Percentiles rank a stretch among this genome's conserved stretches.
phyloP scores from a whole-genome alignment of 2,113 vertebrate genomes.

The Gambusia holbrooki region DNA sequence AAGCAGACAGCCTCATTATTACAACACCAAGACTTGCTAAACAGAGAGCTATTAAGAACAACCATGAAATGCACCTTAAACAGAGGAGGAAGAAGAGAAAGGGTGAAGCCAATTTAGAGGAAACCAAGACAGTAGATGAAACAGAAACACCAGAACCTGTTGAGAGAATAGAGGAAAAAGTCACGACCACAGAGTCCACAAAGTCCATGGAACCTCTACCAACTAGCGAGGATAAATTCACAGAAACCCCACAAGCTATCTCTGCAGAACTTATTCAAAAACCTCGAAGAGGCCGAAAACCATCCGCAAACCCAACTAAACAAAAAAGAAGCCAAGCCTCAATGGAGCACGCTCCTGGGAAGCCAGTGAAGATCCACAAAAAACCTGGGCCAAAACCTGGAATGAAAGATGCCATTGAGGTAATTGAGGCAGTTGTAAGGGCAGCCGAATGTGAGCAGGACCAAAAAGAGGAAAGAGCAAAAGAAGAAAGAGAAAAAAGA shows the following conservation, averaged over 20 bases:
- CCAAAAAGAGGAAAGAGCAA: constrained; percentile 80
- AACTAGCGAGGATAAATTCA: constrained; percentile 46
- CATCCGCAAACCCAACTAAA: constrained; percentile 64
- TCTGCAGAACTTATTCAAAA: constrained; percentile 59
- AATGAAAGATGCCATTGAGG: constrained; percentile 84
- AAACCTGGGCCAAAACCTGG: constrained; percentile 86
- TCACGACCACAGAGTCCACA: constrained; percentile 30
- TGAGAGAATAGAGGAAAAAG: constrained; percentile 40
- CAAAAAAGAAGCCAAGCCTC: constrained; percentile 67
- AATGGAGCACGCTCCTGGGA: constrained; percentile 55
- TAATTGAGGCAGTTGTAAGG: constrained; percentile 83
- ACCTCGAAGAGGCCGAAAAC: constrained; percentile 76
- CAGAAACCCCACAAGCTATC: constrained; percentile 39
- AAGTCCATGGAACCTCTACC: constrained; percentile 23
- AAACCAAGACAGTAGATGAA: constrained; percentile 40
- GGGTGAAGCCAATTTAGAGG: constrained; percentile 45
- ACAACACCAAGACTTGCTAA: constrained; percentile 82
- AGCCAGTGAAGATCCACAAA: constrained; percentile 70
- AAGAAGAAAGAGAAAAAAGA: constrained; percentile 75
- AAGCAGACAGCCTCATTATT: constrained; percentile 74
- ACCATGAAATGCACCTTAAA: constrained; percentile 85
- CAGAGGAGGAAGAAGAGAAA: constrained; percentile 80
- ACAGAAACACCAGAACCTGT: constrained; percentile 54
- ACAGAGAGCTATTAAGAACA: constrained; percentile 85
- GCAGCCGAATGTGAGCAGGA: constrained; percentile 70